Evolutionary conservation across 2,113 vertebrate species (phyloP).

Genomic region (Ameiurus melas): DNA sequence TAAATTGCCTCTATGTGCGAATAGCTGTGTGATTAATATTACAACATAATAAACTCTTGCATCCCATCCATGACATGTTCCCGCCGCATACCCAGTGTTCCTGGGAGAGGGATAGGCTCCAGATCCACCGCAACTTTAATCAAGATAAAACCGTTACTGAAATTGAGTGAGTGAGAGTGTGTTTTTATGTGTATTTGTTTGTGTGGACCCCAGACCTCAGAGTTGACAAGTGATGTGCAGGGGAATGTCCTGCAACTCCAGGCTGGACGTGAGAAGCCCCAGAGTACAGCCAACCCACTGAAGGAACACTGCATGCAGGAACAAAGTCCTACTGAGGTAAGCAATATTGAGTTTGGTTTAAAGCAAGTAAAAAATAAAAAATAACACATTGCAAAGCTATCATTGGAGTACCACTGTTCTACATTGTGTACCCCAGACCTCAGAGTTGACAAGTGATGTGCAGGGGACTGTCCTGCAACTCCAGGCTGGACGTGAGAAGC

Average conservation of each 20-base stretch:
- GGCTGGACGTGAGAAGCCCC: conserved; percentile 52
- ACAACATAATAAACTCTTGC: background rate
- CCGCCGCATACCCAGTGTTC: too few relatives aligned
- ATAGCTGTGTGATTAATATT: too few relatives aligned
- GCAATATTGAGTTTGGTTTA: too few relatives aligned
- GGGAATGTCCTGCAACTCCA: conserved; percentile 74
- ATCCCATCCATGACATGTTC: background rate
- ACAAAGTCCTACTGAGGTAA: conserved; percentile 73
- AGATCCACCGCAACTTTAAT: background rate
- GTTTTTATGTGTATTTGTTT: conserved; percentile 4
- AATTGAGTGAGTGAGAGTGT: background rate
- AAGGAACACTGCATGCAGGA: conserved; percentile 71
- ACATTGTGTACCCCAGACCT: background rate
- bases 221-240: conserved; percentile 71
- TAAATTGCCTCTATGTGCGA: too few relatives aligned
- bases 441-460: conserved; percentile 66
- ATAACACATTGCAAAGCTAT: too few relatives aligned
- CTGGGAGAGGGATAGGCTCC: background rate
- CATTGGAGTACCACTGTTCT: too few relatives aligned
- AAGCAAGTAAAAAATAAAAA: too few relatives aligned
- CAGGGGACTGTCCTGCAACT: conserved; percentile 74
- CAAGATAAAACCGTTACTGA: background rate
- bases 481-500: conserved; percentile 75
- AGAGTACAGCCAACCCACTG: conserved; percentile 60
- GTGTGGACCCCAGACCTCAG: conserved; percentile 25